These are phyloP conservation scores for Philaenus spumarius DNA, from an alignment of 1,140 invertebrate species.

Conservation along the genomic window DNA sequence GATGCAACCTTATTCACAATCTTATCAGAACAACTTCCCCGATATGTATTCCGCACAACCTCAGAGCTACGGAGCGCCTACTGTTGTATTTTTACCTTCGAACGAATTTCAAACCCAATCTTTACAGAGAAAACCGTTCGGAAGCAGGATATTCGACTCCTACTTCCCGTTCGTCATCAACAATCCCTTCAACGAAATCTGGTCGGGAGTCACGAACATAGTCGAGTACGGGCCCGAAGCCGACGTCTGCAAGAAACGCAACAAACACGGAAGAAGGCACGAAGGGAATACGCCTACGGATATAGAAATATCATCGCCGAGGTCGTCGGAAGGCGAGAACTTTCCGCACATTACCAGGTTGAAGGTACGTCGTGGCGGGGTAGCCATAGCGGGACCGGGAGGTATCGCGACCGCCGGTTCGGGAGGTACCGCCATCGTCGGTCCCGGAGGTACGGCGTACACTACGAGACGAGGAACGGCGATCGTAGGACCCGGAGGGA, in stretches of 20 bases:
- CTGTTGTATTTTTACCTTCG: too few species aligned
- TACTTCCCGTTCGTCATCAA: constrained; percentile 49
- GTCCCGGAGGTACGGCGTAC: constrained; percentile 60
- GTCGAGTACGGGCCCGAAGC: constrained; percentile 49
- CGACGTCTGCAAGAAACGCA: constrained; percentile 42
- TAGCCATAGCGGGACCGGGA: constrained; percentile 65
- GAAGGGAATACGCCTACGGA: background rate
- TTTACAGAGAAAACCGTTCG: too few species aligned
- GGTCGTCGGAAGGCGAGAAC: background rate
- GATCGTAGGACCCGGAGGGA: constrained; percentile 58
- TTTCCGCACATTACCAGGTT: constrained; percentile 55
- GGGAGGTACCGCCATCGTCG: constrained; percentile 65
- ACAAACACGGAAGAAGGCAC: constrained; percentile 32
- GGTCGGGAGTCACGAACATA: constrained; percentile 38
- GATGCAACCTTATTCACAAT: background rate
- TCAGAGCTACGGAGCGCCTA: too few species aligned
- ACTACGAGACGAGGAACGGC: constrained; percentile 59
- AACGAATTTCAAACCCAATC: too few species aligned
- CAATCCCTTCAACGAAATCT: constrained; percentile 44
- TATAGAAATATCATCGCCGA: background rate
- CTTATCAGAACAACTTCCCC: background rate
- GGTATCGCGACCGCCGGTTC: constrained; percentile 63
- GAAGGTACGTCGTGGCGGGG: constrained; percentile 58
- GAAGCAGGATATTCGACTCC: constrained; percentile 13
- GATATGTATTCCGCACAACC: too few species aligned